These are phyloP conservation scores for Cantharis rufa DNA, from an alignment of 2,888 invertebrate species.

Conservation along the genomic window DNA sequence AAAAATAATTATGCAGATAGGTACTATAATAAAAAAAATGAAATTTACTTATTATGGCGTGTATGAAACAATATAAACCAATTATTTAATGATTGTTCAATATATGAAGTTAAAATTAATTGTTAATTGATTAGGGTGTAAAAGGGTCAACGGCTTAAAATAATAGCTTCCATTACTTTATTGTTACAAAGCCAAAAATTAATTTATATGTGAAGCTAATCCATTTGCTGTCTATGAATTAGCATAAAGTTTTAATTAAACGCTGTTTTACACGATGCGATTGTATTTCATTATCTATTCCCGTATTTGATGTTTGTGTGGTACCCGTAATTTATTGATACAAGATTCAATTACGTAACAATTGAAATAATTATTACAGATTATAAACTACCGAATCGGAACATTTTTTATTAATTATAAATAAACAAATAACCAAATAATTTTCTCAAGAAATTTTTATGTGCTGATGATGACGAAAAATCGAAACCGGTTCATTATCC, in stretches of 20 bases:
- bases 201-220: neutral
- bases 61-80: neutral
- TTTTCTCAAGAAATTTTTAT: no score
- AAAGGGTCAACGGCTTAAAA: constrained; percentile 1
- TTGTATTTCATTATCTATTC: neutral
- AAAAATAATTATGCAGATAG: neutral
- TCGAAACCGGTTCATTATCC: no score
- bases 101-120: neutral
- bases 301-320: neutral
- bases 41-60: neutral
- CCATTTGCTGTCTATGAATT: neutral
- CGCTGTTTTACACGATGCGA: neutral
- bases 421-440: no score
- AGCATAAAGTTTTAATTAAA: neutral
- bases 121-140: neutral
- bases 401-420: neutral
- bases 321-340: neutral
- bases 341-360: neutral
- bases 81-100: neutral
- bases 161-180: neutral
- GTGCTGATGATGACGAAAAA: no score
- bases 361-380: neutral
- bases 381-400: neutral
- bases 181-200: neutral
- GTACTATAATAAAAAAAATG: neutral